Evolutionary conservation across 23 tunicate genomes (phyloP).

Genomic region (Ascidia mentula): DNA sequence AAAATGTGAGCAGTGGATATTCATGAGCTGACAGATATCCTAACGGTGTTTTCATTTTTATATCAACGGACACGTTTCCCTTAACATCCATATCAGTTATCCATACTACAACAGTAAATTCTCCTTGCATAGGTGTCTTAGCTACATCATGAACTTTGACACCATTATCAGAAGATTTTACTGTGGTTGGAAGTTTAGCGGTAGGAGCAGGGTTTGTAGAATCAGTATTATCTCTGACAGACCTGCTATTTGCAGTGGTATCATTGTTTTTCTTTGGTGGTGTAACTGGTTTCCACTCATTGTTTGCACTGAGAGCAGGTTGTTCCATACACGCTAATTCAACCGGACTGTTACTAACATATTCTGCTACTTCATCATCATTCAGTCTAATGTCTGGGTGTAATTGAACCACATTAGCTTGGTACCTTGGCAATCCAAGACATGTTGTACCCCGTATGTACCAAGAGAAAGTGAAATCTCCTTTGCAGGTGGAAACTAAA

Average conservation of each 20-base stretch:
- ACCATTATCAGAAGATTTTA: not conserved
- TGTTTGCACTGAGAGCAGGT: not conserved
- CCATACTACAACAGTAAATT: not conserved
- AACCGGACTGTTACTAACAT: not conserved
- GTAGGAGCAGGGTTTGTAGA: not conserved
- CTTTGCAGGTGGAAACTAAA: not conserved
- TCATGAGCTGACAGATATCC: constrained; percentile 98
- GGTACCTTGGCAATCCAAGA: not conserved
- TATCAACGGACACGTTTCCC: constrained; percentile 17
- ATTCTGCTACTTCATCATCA: not conserved
- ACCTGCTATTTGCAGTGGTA: not conserved
- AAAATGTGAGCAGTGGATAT: constrained; percentile 83
- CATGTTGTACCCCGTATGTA: constrained; percentile 6
- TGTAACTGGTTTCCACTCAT: not conserved
- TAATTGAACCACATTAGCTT: not conserved
- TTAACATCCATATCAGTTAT: not conserved
- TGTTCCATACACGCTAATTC: not conserved
- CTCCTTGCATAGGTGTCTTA: not conserved
- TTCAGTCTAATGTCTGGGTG: not conserved
- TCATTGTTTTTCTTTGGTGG: not conserved
- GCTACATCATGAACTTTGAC: not conserved
- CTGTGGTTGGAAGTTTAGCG: not conserved
- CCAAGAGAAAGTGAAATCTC: not conserved
- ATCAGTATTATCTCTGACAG: not conserved
- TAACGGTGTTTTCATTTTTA: constrained; percentile 40